phyloP scores from a whole-genome alignment of 2,797 vertebrate species.

The Myotis findleyi region DNA sequence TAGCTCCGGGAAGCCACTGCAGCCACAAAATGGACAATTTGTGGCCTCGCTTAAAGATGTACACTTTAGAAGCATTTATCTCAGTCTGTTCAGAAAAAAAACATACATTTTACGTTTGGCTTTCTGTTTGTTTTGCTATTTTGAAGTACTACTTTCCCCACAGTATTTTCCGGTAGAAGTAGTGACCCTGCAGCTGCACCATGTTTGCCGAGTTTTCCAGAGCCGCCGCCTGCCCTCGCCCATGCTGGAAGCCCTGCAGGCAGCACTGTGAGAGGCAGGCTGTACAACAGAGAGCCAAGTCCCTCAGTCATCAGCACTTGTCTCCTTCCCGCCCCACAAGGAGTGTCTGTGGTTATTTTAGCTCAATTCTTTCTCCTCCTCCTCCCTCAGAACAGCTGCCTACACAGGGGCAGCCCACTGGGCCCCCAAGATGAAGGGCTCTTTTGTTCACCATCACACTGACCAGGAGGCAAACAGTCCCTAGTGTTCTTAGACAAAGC shows the following conservation, averaged over 20 bases:
- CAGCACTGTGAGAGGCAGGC: background rate
- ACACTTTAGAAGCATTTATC: background rate
- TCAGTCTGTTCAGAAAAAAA: background rate
- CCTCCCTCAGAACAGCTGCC: constrained; percentile 51
- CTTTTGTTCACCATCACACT: constrained; percentile 67
- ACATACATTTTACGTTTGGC: background rate
- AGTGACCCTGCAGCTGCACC: background rate
- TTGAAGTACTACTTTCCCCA: background rate
- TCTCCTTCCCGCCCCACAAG: background rate
- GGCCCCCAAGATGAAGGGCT: constrained; percentile 62
- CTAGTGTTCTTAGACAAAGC: constrained; percentile 65
- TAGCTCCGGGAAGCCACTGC: background rate
- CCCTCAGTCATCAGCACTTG: background rate
- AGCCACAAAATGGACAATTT: background rate
- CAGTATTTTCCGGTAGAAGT: background rate
- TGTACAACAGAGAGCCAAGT: background rate
- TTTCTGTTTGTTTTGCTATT: background rate
- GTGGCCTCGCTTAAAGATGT: background rate
- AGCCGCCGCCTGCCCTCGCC: background rate
- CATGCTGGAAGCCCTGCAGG: background rate
- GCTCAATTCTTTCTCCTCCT: constrained; percentile 43
- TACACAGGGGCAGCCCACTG: constrained; percentile 42
- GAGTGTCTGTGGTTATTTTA: constrained; percentile 48
- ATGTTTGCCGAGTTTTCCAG: background rate
- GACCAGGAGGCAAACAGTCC: constrained; percentile 43